Percentiles rank a stretch among this genome's conserved stretches.
Evolutionary conservation across 2,888 invertebrate species (phyloP).

Genomic region (Boloria selene): DNA sequence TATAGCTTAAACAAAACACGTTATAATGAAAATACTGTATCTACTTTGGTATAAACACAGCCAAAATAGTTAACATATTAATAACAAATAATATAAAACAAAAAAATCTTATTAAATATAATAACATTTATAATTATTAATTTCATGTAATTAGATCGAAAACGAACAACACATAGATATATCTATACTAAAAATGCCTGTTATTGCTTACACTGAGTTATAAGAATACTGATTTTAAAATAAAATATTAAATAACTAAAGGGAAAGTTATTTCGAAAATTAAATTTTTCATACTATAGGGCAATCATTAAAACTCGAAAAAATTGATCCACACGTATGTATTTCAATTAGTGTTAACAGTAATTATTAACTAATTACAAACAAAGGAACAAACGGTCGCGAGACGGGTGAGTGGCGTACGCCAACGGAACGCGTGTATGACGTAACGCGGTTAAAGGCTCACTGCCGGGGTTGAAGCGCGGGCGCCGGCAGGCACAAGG

Average conservation of each 20-base stretch:
- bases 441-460: too few relatives aligned
- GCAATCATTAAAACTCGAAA: too few relatives aligned
- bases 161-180: background rate
- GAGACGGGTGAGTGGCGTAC: too few relatives aligned
- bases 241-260: background rate
- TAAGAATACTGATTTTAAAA: constrained; percentile 8
- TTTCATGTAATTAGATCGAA: background rate
- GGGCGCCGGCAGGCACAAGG: too few relatives aligned
- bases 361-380: too few relatives aligned
- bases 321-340: too few relatives aligned
- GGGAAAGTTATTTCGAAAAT: background rate
- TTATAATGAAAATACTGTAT: constrained; percentile 28
- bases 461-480: too few relatives aligned
- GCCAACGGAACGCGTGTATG: too few relatives aligned
- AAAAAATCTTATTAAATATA: background rate
- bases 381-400: too few relatives aligned
- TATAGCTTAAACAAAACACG: constrained; percentile 2
- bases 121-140: background rate
- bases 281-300: background rate
- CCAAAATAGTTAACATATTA: constrained; percentile 6
- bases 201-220: background rate
- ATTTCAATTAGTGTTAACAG: too few relatives aligned
- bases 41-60: constrained; percentile 9
- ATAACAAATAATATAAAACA: background rate
- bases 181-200: constrained; percentile 8